A percentile compares a stretch with the other conserved stretches of the same genome.
Conservation (phyloP, 2,888 invertebrate genomes). For the Idaea biselata region DNA sequence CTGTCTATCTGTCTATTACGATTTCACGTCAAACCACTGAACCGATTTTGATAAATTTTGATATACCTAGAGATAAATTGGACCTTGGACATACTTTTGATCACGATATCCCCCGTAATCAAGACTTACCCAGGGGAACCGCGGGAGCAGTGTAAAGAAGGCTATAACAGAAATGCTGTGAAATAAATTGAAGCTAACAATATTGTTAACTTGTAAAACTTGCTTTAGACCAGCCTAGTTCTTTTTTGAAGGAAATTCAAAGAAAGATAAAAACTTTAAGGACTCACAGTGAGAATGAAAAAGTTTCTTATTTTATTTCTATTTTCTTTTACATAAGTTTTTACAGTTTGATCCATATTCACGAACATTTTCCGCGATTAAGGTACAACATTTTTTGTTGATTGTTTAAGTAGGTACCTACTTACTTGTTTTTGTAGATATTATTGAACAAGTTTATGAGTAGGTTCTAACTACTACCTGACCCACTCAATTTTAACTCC, state of each 20-base stretch:
- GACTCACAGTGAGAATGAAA: neutral
- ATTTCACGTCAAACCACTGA: too few relatives aligned
- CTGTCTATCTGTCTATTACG: too few relatives aligned
- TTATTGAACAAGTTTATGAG: too few relatives aligned
- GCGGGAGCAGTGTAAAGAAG: neutral
- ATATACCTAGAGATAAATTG: too few relatives aligned
- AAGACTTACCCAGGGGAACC: too few relatives aligned
- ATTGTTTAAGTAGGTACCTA: too few relatives aligned
- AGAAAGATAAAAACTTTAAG: slow-evolving; percentile 1
- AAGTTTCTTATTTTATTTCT: neutral
- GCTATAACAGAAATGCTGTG: neutral
- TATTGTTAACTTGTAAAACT: neutral
- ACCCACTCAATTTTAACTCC: too few relatives aligned
- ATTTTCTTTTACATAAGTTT: neutral
- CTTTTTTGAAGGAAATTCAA: neutral
- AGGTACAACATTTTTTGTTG: neutral
- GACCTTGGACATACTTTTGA: too few relatives aligned
- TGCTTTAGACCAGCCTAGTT: neutral
- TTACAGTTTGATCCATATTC: neutral
- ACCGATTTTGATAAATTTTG: too few relatives aligned
- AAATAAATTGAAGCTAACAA: neutral
- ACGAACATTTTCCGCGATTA: neutral
- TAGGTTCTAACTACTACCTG: too few relatives aligned
- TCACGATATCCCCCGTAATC: too few relatives aligned
- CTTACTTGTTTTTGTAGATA: too few relatives aligned